Evolutionary conservation across 2,797 vertebrate species (phyloP).

Genomic region (Gymnoscopelus microlampas): DNA sequence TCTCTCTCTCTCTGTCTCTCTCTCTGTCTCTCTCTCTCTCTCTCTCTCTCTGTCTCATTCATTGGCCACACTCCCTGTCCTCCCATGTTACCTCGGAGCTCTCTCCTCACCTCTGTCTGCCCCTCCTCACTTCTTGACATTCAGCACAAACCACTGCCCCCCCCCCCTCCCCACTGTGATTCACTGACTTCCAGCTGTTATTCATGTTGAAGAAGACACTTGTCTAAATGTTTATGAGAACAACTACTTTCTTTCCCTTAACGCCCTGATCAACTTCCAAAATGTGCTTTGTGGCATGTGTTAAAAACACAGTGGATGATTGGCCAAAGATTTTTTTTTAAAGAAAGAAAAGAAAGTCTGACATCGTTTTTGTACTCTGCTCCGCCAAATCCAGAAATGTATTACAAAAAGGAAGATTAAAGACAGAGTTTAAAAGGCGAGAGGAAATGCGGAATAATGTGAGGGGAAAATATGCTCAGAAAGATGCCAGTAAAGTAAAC

Average conservation of each 20-base stretch:
- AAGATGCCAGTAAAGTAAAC: constrained; percentile 82
- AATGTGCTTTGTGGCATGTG: constrained; percentile 74
- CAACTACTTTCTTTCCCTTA: constrained; percentile 80
- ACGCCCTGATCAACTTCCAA: constrained; percentile 78
- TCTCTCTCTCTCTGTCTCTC: constrained; percentile 9
- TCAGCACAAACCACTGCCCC: constrained; percentile 69
- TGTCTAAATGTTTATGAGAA: constrained; percentile 86
- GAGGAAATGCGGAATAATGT: constrained; percentile 64
- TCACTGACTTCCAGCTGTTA: constrained; percentile 85
- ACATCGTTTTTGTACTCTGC: constrained; percentile 62
- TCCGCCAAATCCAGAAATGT: constrained; percentile 59
- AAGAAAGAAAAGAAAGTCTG: constrained; percentile 35
- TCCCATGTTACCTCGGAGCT: constrained; percentile 59
- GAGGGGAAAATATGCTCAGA: constrained; percentile 64
- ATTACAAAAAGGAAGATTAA: constrained; percentile 61
- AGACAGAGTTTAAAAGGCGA: constrained; percentile 70
- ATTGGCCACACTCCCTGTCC: constrained; percentile 49
- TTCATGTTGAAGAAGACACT: constrained; percentile 83
- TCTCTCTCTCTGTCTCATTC: constrained; percentile 54
- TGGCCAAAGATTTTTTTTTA: constrained; percentile 44
- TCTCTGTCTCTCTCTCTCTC: constrained; percentile 43
- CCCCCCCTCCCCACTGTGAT: constrained; percentile 63
- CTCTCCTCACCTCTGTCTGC: constrained; percentile 63
- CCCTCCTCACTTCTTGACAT: constrained; percentile 63
- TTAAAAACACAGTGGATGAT: constrained; percentile 67